phyloP scores from a whole-genome alignment of 2,113 vertebrate species.

The Tenrec ecaudatus region DNA sequence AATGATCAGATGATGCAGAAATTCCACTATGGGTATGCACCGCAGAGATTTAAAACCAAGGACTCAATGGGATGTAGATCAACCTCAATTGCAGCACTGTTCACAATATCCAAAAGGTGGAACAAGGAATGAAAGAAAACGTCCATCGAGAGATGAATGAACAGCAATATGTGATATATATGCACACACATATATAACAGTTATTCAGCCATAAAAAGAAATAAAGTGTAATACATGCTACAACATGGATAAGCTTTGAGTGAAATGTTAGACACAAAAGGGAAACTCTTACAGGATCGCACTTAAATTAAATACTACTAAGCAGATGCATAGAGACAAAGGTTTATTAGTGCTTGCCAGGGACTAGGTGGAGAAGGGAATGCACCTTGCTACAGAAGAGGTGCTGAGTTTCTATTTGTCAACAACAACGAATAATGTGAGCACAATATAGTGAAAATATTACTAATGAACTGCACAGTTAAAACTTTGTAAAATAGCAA shows the following conservation, averaged over 20 bases:
- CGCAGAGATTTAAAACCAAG: too few species aligned
- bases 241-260: neutral
- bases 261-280: neutral
- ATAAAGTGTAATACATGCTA: neutral
- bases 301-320: neutral
- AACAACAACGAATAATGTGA: neutral
- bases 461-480: neutral
- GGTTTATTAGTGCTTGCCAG: neutral
- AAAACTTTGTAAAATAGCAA: neutral
- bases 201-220: neutral
- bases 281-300: neutral
- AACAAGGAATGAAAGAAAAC: too few species aligned
- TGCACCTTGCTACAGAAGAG: neutral
- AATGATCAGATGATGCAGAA: too few species aligned
- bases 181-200: too few species aligned
- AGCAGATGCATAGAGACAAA: neutral
- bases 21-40: too few species aligned
- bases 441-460: neutral
- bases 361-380: neutral
- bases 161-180: too few species aligned
- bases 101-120: too few species aligned
- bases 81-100: too few species aligned
- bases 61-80: too few species aligned
- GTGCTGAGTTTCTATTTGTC: neutral
- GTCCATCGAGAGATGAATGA: too few species aligned